A percentile compares a stretch with the other conserved stretches of the same genome.
Conservation (phyloP, 2,113 vertebrate genomes). For the Grammomys dolichurus region DNA sequence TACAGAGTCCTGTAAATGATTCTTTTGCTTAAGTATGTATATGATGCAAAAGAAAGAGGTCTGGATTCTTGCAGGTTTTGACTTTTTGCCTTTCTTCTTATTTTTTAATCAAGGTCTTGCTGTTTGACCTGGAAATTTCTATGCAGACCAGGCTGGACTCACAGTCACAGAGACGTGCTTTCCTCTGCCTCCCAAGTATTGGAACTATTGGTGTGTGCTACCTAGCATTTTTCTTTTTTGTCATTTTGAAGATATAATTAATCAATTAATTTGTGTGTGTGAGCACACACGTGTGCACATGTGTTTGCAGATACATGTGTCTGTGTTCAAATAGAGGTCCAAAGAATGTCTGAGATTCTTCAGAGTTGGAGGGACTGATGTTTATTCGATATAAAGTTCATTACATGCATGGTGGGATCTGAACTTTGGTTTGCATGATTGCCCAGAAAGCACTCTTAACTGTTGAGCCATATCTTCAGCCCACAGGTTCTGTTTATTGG, state of each 20-base stretch:
- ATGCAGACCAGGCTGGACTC: background rate
- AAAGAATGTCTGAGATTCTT: background rate
- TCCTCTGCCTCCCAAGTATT: background rate
- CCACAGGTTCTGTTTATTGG: background rate
- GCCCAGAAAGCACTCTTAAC: background rate
- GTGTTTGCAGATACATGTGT: too few relatives aligned
- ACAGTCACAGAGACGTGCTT: background rate
- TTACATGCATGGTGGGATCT: background rate
- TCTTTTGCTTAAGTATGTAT: background rate
- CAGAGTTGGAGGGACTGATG: background rate
- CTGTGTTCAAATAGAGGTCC: background rate
- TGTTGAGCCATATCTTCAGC: background rate
- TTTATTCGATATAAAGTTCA: background rate
- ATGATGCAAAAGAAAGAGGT: conserved; percentile 27
- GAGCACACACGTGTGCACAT: background rate
- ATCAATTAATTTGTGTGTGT: background rate
- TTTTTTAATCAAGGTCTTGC: background rate
- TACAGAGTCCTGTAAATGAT: background rate
- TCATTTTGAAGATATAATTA: background rate
- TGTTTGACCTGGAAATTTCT: background rate
- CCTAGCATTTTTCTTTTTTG: background rate
- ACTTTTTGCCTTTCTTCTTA: background rate
- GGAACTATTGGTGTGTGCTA: background rate
- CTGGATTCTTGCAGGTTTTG: background rate
- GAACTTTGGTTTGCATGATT: background rate